Base-by-base conservation (phyloP, 2,888 invertebrate genomes). In the Lamellibrachia satsuma region DNA sequence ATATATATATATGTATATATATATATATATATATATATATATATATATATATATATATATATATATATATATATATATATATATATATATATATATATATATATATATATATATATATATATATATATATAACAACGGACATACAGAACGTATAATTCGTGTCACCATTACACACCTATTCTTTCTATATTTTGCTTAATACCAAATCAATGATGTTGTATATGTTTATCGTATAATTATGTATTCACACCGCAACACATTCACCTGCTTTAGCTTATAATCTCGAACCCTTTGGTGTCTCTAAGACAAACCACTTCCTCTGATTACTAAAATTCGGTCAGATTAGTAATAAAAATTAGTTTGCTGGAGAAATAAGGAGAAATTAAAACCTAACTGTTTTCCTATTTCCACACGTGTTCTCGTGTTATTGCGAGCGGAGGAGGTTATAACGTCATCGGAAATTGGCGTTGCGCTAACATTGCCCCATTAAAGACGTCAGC, bases 51-150 rank as follows among this genome's bases (percentile, higher is more conserved):
- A 55, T 9, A 55, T 39, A 1, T 39, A 39, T 39, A 39, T 39
- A 39, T 39, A 39, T 1, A 90, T 90, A 90, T 90, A 90, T 90
- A 90, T 90, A 90, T 7, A 90, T 8, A 11, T 11, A 90, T 90
- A 90, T 90, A 90, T 90, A 90, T 90, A 90, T 90, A 90, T 90
- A 90, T 90, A 51, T 90, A 90, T 90, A 90, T 55, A 55, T 55
- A 55, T 55, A 55, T 55, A 55, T 55, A 3, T 55, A 55, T 55
- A 55, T 9, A 55, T 9, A 55, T 7, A 22, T 75, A 55, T 55
- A 55, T 15, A 75, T 6, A 22, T 3, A 22, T 6, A 6, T 75
- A 75, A n/a, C 22, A 75, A 3, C 75, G 6, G 75, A 75, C 4
- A 22, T 22, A 22, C 22, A 75, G 75, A 75, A 75, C 15, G 0